Evolutionary conservation across 2,113 vertebrate species (phyloP).

Genomic region (Pollachius pollachius): DNA sequence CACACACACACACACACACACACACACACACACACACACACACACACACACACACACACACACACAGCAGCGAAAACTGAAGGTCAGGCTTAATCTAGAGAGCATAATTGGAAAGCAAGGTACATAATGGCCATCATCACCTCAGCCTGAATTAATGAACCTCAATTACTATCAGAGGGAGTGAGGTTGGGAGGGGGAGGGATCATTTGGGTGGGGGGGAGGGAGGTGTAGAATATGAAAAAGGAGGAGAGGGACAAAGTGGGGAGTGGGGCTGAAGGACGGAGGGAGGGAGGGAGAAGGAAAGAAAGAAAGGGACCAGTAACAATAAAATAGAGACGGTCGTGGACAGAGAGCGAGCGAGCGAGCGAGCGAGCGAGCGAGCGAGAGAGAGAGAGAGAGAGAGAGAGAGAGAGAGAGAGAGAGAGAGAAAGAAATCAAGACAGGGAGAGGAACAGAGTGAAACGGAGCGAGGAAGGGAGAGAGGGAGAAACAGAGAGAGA

Average conservation of each 20-base stretch:
- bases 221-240: constrained; percentile 66
- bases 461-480: background rate
- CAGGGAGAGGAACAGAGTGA: constrained; percentile 17
- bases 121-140: constrained; percentile 99
- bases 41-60: constrained; percentile 26
- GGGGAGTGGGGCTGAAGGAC: constrained; percentile 32
- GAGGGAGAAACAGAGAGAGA: constrained; percentile 55
- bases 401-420: background rate
- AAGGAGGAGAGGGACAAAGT: constrained; percentile 65
- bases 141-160: constrained; percentile 99
- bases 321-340: constrained; percentile 52
- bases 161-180: constrained; percentile 96
- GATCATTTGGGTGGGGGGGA: constrained; percentile 46
- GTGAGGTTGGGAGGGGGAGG: constrained; percentile 63
- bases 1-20: constrained; percentile 56
- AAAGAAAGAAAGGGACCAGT: constrained; percentile 54
- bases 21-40: constrained; percentile 10
- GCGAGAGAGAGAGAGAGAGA: background rate
- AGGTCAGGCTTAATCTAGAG: constrained; percentile 99
- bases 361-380: background rate
- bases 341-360: background rate
- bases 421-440: background rate
- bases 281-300: constrained; percentile 16
- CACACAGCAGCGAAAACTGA: constrained; percentile 83
- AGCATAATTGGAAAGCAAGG: constrained; percentile 99